Percentiles rank a stretch among this genome's conserved stretches.
Conservation (phyloP, 2,888 invertebrate genomes). For the Rhagonycha lutea region DNA sequence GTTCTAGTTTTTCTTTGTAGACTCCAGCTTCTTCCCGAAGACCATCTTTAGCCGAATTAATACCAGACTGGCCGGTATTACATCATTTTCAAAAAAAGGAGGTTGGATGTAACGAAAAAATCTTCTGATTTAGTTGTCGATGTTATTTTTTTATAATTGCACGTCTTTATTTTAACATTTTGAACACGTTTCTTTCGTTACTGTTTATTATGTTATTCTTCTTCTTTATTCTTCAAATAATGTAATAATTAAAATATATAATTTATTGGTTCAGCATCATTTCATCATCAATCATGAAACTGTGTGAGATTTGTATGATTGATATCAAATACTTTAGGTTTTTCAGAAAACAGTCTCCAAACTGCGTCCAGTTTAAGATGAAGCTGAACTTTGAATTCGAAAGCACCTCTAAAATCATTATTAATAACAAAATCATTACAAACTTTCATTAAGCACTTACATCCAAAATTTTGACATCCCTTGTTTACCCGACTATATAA, state of each 20-base stretch:
- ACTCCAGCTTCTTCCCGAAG: constrained; percentile 67
- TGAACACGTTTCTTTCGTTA: background rate
- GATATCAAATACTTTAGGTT: background rate
- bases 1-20: constrained; percentile 56
- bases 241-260: background rate
- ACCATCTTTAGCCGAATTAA: constrained; percentile 91
- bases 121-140: constrained; percentile 24
- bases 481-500: background rate
- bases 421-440: background rate
- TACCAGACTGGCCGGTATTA: constrained; percentile 94
- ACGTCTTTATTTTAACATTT: constrained; percentile 23
- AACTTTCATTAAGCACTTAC: background rate
- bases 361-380: background rate
- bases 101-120: constrained; percentile 66
- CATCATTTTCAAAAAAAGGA: constrained; percentile 82
- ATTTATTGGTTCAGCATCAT: background rate
- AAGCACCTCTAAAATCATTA: background rate
- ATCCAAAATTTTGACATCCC: background rate
- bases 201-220: background rate
- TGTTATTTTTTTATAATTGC: constrained; percentile 22
- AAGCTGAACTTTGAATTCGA: background rate
- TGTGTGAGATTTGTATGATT: background rate
- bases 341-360: background rate
- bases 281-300: background rate
- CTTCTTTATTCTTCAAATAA: background rate